These are phyloP conservation scores for Anthonomus grandis DNA, from an alignment of 1,140 invertebrate genomes.

Conservation along the genomic window DNA sequence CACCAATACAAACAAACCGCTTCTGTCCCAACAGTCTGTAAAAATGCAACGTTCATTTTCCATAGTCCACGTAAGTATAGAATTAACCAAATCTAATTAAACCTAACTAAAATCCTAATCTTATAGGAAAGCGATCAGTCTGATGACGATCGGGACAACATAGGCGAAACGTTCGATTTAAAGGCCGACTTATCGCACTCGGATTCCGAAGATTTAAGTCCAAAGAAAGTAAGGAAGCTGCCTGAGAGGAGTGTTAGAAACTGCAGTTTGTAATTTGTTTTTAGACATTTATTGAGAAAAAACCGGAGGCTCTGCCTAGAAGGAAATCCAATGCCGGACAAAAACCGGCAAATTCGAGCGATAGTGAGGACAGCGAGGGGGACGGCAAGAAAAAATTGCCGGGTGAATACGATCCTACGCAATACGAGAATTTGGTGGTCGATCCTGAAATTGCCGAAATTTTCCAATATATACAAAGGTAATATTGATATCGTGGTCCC, in stretches of 20 bases:
- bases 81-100: neutral
- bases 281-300: constrained; percentile 4
- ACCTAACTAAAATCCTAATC: neutral
- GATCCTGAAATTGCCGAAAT: constrained; percentile 84
- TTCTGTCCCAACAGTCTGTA: too few relatives aligned
- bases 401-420: constrained; percentile 77
- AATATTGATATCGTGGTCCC: constrained; percentile 37
- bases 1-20: too few relatives aligned
- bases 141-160: constrained; percentile 5
- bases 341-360: constrained; percentile 28
- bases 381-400: constrained; percentile 31
- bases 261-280: too few relatives aligned
- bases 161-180: constrained; percentile 8
- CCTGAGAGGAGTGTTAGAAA: too few relatives aligned
- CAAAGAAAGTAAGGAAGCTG: constrained; percentile 25
- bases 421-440: constrained; percentile 82
- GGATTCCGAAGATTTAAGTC: constrained; percentile 10
- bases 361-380: constrained; percentile 37
- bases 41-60: constrained; percentile 36
- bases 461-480: constrained; percentile 91
- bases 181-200: constrained; percentile 8
- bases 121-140: constrained; percentile 5
- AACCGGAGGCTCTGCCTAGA: constrained; percentile 19
- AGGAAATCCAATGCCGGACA: constrained; percentile 24
- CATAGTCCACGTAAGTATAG: constrained; percentile 31